Evolutionary conservation across 2,797 vertebrate genomes (phyloP).

Genomic region (Ictinia mississippiensis): DNA sequence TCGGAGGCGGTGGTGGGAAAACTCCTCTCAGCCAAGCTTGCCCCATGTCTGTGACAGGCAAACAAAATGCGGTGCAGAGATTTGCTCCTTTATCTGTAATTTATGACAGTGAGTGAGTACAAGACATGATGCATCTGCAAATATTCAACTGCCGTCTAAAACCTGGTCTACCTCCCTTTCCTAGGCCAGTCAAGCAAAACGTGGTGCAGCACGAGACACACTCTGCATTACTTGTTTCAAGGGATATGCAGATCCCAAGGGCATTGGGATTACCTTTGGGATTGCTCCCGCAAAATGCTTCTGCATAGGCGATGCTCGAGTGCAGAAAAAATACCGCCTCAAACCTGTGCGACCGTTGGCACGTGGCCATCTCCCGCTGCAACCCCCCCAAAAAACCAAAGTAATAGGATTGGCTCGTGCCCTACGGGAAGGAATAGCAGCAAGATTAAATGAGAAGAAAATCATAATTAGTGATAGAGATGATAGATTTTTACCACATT

Average conservation of each 20-base stretch:
- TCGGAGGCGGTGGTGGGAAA: neutral
- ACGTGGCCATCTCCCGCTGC: neutral
- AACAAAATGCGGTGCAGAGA: neutral
- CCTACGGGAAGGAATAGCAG: neutral
- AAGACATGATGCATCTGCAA: neutral
- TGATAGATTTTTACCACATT: neutral
- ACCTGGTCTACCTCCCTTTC: neutral
- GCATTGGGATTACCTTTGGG: neutral
- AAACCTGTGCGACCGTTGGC: neutral
- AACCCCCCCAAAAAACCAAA: neutral
- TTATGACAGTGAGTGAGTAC: neutral
- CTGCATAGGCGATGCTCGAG: neutral
- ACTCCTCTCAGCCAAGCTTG: neutral
- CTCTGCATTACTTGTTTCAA: neutral
- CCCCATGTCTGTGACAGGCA: accelerated
- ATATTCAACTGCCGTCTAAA: neutral
- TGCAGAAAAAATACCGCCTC: neutral
- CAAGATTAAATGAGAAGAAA: neutral
- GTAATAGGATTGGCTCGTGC: neutral
- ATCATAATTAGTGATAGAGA: neutral
- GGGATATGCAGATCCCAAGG: neutral
- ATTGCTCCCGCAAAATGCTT: neutral
- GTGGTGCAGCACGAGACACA: accelerated
- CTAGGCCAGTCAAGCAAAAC: neutral
- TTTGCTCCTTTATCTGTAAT: neutral